Base-by-base conservation (phyloP, 2,888 invertebrate genomes). In the Temnothorax unifasciatus region DNA sequence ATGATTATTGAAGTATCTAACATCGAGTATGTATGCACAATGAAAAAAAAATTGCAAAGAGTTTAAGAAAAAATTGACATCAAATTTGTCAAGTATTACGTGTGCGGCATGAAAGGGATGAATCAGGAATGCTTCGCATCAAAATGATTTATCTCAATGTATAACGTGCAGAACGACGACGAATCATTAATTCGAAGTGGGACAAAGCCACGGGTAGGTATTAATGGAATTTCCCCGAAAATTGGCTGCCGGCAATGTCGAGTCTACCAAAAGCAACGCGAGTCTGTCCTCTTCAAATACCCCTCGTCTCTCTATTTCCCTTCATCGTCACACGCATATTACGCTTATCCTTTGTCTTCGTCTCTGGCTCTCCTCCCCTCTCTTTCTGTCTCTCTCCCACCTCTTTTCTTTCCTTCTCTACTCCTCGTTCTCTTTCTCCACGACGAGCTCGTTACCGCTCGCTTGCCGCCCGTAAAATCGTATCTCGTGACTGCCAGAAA, bases 401-500 rank as follows among this genome's bases (percentile, higher is more conserved):
- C 50, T 44, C 6, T 18, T 57, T 8, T 38, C 25, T 29, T 61
- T 47, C 11, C n/a, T 41, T 52, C 13, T 34, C n/a, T 47, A 3
- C 25, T 61, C 11, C 38, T 59, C 44, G 15, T n/a, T 64, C 18
- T 41, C n/a, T 21, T 47, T 18, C 50, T 71, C 15, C 68, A 25
- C 41, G 61, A 63, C 41, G 63, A 57, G 25, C 13, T 69, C 69
- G 71, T 76, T 76, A 69, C 73, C 52, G 18, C 61, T 82, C 52
- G 86, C 34, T 66, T 83, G 47, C 38, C 25, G 64, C 69, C 63
- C 69, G 50, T 84, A 84, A 81, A 85, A 71, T 68, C 75, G 83
- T 82, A 76, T 84, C 86, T 71, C 77, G 79, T 76, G 82, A 68
- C 81, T 76, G 84, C 85, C 88, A 90, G 84, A 89, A 89, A 87